Evolutionary conservation across 1,140 invertebrate genomes (phyloP), one percentile per base, ranked within the genome.

Genomic region (Proctacanthus coquilletti): DNA sequence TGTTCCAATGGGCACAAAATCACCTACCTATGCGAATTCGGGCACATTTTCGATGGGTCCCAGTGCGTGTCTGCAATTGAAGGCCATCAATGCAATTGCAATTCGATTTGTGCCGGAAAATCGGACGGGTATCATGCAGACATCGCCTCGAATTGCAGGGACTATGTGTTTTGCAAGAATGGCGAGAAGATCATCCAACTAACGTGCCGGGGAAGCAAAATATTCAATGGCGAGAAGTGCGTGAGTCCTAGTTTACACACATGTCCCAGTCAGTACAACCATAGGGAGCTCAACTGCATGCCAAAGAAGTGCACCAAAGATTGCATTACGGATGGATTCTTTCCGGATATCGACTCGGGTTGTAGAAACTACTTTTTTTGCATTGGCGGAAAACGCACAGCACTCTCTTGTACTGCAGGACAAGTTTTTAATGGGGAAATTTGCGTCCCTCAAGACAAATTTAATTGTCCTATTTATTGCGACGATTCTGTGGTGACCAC

Each of bases 301-400:
- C 43, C 34, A 29, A 38, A 43, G 36, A 38, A 45, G 9, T 45
- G 44, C 23, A 30, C 45, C 25, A 21, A 39, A 25, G 19, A 36
- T 25, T 65, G 61, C 47, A 55, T 57, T 21, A 47, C 50, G 4
- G 65, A 71, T 49, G 72, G 72, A 0, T 66, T 71, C 44, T 71
- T 62, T 52, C 46, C 64, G 3, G 63, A 69, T 44, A 50, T 50
- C 15, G 58, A 62, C 4, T 64, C 67, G 1, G 62, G 64, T 5
- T 73, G 71, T 46, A 60, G 53, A 21, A 58, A 58, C 9, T 74
- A 72, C 49, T 70, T 65, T 50, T 61, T 70, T 42, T 74, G 71
- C 44, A 60, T 66, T 0, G 55, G 54, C 11, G 62, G 64, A 17
- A 50, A 57, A 2, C 47, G 56, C 34, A 62, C 60, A 1, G 54